phyloP scores from a whole-genome alignment of 2,888 invertebrate species.

The Leuctra nigra region DNA sequence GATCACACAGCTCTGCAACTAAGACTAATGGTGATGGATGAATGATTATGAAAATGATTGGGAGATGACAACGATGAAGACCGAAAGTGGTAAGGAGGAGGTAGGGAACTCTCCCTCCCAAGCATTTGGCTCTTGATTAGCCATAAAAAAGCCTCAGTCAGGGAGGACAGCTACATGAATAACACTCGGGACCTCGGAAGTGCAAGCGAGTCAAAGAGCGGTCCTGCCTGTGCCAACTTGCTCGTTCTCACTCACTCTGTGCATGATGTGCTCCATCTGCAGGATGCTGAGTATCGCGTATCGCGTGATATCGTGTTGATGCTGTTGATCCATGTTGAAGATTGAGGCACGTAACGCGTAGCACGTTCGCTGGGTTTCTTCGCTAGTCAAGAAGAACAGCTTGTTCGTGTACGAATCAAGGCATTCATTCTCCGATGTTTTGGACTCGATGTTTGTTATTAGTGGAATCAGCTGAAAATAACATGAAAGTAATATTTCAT shows the following conservation, averaged over 20 bases:
- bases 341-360: constrained; percentile 55
- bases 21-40: too few species aligned
- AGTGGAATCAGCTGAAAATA: constrained; percentile 61
- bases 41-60: too few species aligned
- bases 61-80: too few species aligned
- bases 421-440: constrained; percentile 41
- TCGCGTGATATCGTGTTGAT: constrained; percentile 26
- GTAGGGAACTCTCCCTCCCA: too few species aligned
- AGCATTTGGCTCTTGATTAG: too few species aligned
- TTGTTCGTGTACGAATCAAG: constrained; percentile 54
- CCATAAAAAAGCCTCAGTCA: too few species aligned
- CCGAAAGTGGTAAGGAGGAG: too few species aligned
- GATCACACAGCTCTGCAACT: too few species aligned
- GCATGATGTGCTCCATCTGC: constrained; percentile 39
- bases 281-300: constrained; percentile 50
- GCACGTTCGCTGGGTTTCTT: constrained; percentile 53
- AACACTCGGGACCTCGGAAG: neutral
- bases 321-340: constrained; percentile 30
- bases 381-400: constrained; percentile 54
- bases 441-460: constrained; percentile 41
- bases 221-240: too few species aligned
- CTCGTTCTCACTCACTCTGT: constrained; percentile 31
- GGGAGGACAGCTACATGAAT: neutral
- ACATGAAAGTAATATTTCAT: too few species aligned
- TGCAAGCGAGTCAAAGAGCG: too few species aligned